Percentiles rank a stretch among this genome's conserved stretches.
phyloP scores from a whole-genome alignment of 2,888 invertebrate species.

The Drosophila affinis region DNA sequence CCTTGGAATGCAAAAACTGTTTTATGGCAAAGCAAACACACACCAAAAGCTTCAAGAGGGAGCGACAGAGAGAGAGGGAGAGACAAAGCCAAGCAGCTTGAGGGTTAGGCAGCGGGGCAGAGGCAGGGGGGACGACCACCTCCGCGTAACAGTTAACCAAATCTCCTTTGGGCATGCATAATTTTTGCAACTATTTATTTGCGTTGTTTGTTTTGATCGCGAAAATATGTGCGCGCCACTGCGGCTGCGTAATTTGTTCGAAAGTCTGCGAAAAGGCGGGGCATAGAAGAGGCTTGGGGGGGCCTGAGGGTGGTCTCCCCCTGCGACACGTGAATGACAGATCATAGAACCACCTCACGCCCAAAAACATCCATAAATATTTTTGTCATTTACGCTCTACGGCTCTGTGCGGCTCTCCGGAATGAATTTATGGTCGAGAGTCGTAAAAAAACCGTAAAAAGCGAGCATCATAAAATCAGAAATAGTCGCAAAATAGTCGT shows the following conservation, averaged over 20 bases:
- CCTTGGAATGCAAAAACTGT: constrained; percentile 39
- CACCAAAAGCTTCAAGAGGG: not conserved
- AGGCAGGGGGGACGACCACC: constrained; percentile 52
- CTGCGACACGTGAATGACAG: constrained; percentile 50
- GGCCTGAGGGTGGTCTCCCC: not conserved
- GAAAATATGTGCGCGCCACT: constrained; percentile 51
- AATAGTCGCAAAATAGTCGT: constrained; percentile 58
- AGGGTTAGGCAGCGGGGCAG: not conserved
- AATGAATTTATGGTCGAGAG: constrained; percentile 67
- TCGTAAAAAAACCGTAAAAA: constrained; percentile 72
- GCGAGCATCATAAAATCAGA: constrained; percentile 61
- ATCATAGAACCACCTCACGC: constrained; percentile 72
- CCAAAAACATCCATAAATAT: constrained; percentile 76
- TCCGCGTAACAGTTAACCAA: constrained; percentile 53
- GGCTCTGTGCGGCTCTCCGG: constrained; percentile 31
- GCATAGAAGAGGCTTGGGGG: no score
- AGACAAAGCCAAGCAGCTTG: not conserved
- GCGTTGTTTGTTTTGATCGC: constrained; percentile 53
- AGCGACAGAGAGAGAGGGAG: no score
- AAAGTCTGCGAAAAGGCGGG: constrained; percentile 18
- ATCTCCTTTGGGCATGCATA: constrained; percentile 58
- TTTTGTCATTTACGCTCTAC: constrained; percentile 66
- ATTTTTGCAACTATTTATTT: constrained; percentile 47
- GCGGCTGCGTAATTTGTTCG: constrained; percentile 59
- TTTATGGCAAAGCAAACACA: not conserved